Conservation (phyloP, 2,888 invertebrate genomes). For the Tenthredo notha region DNA sequence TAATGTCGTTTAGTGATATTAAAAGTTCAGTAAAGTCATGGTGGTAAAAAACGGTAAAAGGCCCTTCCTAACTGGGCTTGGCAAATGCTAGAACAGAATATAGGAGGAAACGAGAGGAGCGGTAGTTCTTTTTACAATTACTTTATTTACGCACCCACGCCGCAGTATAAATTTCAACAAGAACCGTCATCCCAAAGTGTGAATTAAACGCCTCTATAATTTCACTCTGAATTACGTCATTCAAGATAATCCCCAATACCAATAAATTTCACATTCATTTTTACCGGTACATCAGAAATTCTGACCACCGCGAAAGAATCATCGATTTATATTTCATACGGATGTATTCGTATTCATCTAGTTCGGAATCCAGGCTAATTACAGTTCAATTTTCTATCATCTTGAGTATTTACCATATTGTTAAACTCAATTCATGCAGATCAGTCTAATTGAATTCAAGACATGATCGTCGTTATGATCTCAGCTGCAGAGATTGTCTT, state of each 20-base stretch:
- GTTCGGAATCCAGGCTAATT: background rate
- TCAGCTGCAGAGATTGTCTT: background rate
- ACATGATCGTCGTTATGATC: background rate
- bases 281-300: background rate
- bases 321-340: background rate
- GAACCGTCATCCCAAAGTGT: background rate
- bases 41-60: conserved; percentile 28
- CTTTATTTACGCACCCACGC: conserved; percentile 51
- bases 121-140: conserved; percentile 44
- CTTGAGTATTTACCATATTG: conserved; percentile 6
- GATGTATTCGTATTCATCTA: background rate
- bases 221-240: conserved; percentile 32
- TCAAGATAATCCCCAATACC: background rate
- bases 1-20: conserved; percentile 33
- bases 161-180: conserved; percentile 7
- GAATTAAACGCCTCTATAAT: conserved; percentile 11
- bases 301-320: background rate
- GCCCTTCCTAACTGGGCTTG: conserved; percentile 42
- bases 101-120: conserved; percentile 35
- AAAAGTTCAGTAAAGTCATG: conserved; percentile 47
- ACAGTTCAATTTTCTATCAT: background rate
- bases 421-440: conserved; percentile 10
- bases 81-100: conserved; percentile 1
- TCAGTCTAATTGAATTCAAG: background rate
- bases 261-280: background rate